Conservation (phyloP, 2,888 invertebrate species). For the Gasteruption jaculator region DNA sequence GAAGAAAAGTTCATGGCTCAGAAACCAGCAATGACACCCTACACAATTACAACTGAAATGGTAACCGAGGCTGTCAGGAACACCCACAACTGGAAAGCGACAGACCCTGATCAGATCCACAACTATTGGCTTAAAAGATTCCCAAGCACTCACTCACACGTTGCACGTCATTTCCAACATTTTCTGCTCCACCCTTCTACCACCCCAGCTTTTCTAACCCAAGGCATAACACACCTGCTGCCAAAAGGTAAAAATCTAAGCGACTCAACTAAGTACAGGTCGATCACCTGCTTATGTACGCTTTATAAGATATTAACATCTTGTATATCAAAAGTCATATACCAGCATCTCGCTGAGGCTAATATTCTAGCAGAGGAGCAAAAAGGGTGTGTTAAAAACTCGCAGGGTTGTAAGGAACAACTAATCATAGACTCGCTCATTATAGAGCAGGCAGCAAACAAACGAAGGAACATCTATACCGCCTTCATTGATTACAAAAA, state of each 20-base stretch:
- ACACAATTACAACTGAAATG: no score
- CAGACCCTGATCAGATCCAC: not conserved
- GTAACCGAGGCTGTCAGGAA: not conserved
- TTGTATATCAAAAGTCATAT: slow-evolving; percentile 3
- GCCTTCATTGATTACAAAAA: slow-evolving; percentile 16
- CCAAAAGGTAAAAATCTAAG: not conserved
- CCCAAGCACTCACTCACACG: not conserved
- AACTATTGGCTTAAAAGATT: not conserved
- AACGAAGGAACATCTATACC: slow-evolving; percentile 7
- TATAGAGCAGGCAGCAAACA: not conserved
- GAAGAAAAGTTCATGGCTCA: no score
- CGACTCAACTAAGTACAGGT: no score
- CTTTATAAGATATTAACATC: slow-evolving; percentile 7
- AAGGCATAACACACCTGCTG: not conserved
- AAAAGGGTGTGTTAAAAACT: not conserved
- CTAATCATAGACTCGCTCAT: not conserved
- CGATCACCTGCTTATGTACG: slow-evolving; percentile 2
- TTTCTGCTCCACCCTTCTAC: not conserved
- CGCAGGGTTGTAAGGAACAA: not conserved
- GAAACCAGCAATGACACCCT: no score
- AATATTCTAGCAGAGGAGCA: not conserved
- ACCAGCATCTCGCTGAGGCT: not conserved
- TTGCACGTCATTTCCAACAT: not conserved
- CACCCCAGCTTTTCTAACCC: not conserved
- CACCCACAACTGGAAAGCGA: not conserved